Evolutionary conservation across 2,888 invertebrate species (phyloP), one percentile per base, ranked within the genome.

Genomic region (Gonocerus acuteangulatus): DNA sequence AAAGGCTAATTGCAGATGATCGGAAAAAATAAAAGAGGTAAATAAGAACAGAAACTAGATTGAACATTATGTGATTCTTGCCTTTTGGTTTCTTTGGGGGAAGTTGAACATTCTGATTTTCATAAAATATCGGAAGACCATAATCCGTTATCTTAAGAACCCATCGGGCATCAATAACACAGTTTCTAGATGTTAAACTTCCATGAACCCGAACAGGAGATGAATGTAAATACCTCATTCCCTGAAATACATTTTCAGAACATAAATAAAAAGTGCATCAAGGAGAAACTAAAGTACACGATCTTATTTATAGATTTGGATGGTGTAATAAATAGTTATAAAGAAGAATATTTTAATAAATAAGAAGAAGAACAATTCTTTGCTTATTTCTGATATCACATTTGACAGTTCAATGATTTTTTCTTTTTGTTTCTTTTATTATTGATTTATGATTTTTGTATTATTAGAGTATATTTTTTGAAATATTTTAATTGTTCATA

Each of bases 131-230:
- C 1, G 86, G 84, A 66, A 92, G 76, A 3, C 93, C 93, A 74
- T 91, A 95, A 77, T 95, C 95, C 19, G 95, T 89, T 67, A 96
- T 80, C 77, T 95, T 95, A 62, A 96, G 81, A 62, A 95, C 93
- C 95, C 95, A 96, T 68, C 95, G 83, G 61, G 93, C 89, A 76
- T 96, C 95, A 63, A 96, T 93, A 47, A 93, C 89, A 77, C 95
- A 95, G 77, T 92, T 93, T 65, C 91, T 81, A 47, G 94, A 95
- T 3, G 89, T 85, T 58, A 95, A 79, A 69, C 85, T 85, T 36
- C 94, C 95, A 75, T 95, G 95, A 66, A 85, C 83, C 69, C 88
- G 83, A 69, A 92, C 79, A 15, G 89, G 82, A 19, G 88, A 86
- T 45, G 85, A 80, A 76, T 96, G 95, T 58, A 96, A 77, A 74